Conservation (phyloP, 2,888 invertebrate species). For the Orthonevra nobilis region DNA sequence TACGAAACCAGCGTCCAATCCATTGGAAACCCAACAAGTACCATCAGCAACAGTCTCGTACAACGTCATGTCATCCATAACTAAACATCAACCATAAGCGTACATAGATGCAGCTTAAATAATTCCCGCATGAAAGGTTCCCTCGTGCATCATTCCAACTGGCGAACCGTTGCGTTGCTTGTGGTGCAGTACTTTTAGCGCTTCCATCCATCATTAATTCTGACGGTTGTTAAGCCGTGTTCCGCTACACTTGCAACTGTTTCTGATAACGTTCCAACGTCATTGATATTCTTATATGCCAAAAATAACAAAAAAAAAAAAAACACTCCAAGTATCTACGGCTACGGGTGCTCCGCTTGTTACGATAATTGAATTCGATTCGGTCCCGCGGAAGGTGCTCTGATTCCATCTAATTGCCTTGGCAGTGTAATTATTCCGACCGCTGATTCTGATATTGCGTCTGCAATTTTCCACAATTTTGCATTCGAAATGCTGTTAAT, state of each 20-base stretch:
- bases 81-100: too few species aligned
- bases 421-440: slow-evolving; percentile 46
- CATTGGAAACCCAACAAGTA: too few species aligned
- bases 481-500: neutral
- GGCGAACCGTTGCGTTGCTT: slow-evolving; percentile 4
- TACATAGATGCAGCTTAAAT: too few species aligned
- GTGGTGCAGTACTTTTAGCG: neutral
- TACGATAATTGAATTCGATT: slow-evolving; percentile 48
- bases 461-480: slow-evolving; percentile 29
- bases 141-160: too few species aligned
- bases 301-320: neutral
- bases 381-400: slow-evolving; percentile 43
- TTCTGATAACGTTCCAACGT: slow-evolving; percentile 15
- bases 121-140: too few species aligned
- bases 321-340: too few species aligned
- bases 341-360: slow-evolving; percentile 3
- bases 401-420: slow-evolving; percentile 57
- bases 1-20: too few species aligned
- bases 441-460: slow-evolving; percentile 29
- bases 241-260: slow-evolving; percentile 3
- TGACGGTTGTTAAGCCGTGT: slow-evolving; percentile 7
- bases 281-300: slow-evolving; percentile 1
- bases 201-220: slow-evolving; percentile 6
- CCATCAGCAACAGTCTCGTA: too few species aligned
- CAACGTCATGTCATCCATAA: too few species aligned